Evolutionary conservation across 2,797 vertebrate genomes (phyloP).

Genomic region (Parambassis ranga): DNA sequence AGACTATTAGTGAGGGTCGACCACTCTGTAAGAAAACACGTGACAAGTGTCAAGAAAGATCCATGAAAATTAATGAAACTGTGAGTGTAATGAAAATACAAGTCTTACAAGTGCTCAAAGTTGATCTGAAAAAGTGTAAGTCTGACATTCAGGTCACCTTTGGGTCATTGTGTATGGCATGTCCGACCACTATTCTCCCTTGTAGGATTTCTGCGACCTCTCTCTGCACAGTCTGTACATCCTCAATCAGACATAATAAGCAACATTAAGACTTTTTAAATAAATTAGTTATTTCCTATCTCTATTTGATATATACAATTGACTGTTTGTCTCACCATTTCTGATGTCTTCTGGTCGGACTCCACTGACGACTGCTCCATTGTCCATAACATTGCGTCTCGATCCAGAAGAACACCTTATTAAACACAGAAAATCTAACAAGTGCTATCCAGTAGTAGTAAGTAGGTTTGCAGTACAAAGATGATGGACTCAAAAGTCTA

Average conservation of each 20-base stretch:
- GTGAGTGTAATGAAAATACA: too few species aligned
- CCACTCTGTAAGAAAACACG: constrained; percentile 77
- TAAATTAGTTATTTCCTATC: too few species aligned
- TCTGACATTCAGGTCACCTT: constrained; percentile 79
- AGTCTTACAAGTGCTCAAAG: background rate
- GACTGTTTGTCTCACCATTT: too few species aligned
- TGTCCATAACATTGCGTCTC: too few species aligned
- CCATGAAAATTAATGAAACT: too few species aligned
- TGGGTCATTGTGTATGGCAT: constrained; percentile 90
- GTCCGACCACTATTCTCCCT: constrained; percentile 90
- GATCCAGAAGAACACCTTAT: too few species aligned
- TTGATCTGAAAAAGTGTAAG: background rate
- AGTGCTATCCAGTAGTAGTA: too few species aligned
- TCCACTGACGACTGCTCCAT: constrained; percentile 89
- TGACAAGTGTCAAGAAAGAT: too few species aligned
- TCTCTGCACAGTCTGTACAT: constrained; percentile 83
- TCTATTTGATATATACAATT: too few species aligned
- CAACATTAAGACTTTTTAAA: background rate
- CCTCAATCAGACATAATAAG: constrained; percentile 62
- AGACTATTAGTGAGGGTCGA: constrained; percentile 86
- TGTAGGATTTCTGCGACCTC: constrained; percentile 88
- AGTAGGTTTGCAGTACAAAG: too few species aligned
- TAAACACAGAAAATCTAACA: too few species aligned
- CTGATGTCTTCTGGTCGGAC: constrained; percentile 84
- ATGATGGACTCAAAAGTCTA: too few species aligned